Evolutionary conservation across 2,797 vertebrate species (phyloP), one percentile per base, ranked within the genome.

Genomic region (Ataeniobius toweri): DNA sequence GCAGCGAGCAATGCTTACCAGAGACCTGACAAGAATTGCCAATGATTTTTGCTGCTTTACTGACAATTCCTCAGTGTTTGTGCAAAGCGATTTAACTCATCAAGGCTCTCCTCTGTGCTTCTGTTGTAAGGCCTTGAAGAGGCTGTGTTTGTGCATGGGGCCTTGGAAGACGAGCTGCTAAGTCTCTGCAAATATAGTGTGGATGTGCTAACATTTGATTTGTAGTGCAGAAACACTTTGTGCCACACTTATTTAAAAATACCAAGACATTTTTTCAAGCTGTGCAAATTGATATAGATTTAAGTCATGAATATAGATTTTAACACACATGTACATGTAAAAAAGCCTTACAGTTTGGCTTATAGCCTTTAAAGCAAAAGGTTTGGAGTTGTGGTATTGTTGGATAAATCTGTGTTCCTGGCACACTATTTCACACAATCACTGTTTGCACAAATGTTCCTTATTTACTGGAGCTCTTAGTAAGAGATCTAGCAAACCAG

Each of bases 51-150:
- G 86, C 87, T 82, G 90, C 91, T 92, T 91, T 88, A 83, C 89
- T 88, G 91, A 94, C 93, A 93, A 93, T 95, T 92, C 93, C 92
- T 94, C 91, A 93, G 92, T 95, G 93, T 95, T 93, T 93, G 92
- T 89, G 93, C 90, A 82, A 87, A 89, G 90, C 89, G 90, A 93
- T 93, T 95, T 93, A 89, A 93, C 89, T 94, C 92, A 94, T 94
- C 93, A 94, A 94, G 93, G 91, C 91, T 86, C 91, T 94, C 90
- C 80, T 89, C 89, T 95, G 93, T 94, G 91, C 93, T 91, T 92
- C 86, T 93, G 91, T 88, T 89, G 90, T 89, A 86, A 84, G 91
- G 93, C 93, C 94, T 94, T 94, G 93, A 91, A 93, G 91, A 93
- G 85, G 86, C 85, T 91, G 90, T 91, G 89, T 94, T 92, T 94